Percentiles rank a stretch among this genome's conserved stretches.
Conservation (phyloP, 1,140 invertebrate species). For the Drosophila bocqueti region DNA sequence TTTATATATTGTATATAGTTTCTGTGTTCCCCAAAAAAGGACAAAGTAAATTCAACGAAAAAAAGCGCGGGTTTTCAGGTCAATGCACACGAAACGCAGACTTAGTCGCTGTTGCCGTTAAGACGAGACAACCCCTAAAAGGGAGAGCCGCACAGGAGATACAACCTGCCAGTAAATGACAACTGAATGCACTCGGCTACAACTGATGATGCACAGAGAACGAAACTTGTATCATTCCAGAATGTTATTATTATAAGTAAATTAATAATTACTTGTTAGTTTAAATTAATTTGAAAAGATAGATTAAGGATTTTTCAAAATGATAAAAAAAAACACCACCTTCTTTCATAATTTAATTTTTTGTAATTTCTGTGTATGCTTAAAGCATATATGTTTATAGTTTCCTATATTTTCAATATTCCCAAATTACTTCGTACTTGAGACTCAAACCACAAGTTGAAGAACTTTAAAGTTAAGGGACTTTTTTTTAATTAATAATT, state of each 20-base stretch:
- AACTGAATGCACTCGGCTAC: conserved; percentile 22
- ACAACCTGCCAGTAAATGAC: conserved; percentile 43
- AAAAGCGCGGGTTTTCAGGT: conserved; percentile 61
- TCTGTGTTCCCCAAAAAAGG: not conserved
- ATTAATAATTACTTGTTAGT: too few relatives aligned
- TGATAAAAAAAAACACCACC: too few relatives aligned
- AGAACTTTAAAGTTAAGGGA: too few relatives aligned
- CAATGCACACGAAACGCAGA: conserved; percentile 64
- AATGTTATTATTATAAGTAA: not conserved
- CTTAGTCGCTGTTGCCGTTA: conserved; percentile 53
- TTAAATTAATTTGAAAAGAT: too few relatives aligned
- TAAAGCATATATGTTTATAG: too few relatives aligned
- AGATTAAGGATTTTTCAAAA: too few relatives aligned
- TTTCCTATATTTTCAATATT: not conserved
- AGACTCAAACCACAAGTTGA: too few relatives aligned
- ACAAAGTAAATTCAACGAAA: conserved; percentile 8
- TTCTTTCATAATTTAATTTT: too few relatives aligned
- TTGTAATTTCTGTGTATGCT: too few relatives aligned
- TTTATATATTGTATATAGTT: not conserved
- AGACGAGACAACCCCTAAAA: conserved; percentile 66
- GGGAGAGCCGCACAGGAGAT: conserved; percentile 13
- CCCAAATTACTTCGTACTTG: not conserved
- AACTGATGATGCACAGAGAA: conserved; percentile 6
- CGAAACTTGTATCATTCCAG: not conserved
- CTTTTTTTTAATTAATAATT: too few relatives aligned